Conservation (phyloP, 23 tunicate species). For the Styela clava region DNA sequence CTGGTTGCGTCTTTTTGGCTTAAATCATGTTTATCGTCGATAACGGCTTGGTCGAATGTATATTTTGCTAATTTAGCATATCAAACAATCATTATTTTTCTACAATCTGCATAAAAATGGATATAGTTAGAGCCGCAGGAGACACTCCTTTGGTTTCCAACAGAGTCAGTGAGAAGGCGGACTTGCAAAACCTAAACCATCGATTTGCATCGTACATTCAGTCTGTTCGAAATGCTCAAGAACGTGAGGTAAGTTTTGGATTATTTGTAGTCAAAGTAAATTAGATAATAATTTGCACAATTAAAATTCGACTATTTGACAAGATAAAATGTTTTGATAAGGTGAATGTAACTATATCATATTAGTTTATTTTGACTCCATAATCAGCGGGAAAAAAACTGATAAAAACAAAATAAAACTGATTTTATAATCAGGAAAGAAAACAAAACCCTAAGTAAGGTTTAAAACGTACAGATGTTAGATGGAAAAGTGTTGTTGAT, state of each 20-base stretch:
- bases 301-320: neutral
- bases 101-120: neutral
- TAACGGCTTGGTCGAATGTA: too few relatives aligned
- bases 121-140: slow-evolving; percentile 18
- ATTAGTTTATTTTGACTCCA: too few relatives aligned
- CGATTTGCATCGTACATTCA: slow-evolving; percentile 63
- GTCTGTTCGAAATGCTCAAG: slow-evolving; percentile 36
- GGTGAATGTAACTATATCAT: too few relatives aligned
- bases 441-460: too few relatives aligned
- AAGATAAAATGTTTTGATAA: too few relatives aligned
- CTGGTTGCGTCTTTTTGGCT: neutral
- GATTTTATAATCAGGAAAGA: too few relatives aligned
- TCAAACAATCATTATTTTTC: neutral
- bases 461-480: too few relatives aligned
- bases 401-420: too few relatives aligned
- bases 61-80: too few relatives aligned
- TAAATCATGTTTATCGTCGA: neutral
- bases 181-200: slow-evolving; percentile 66
- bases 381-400: too few relatives aligned
- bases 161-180: slow-evolving; percentile 58
- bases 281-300: neutral
- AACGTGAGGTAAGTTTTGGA: slow-evolving; percentile 52
- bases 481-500: too few relatives aligned
- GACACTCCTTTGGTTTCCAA: slow-evolving; percentile 47
- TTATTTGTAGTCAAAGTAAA: neutral